These are phyloP conservation scores for Caenorhabditis latens DNA, from an alignment of 1,140 invertebrate species.

Conservation along the genomic window DNA sequence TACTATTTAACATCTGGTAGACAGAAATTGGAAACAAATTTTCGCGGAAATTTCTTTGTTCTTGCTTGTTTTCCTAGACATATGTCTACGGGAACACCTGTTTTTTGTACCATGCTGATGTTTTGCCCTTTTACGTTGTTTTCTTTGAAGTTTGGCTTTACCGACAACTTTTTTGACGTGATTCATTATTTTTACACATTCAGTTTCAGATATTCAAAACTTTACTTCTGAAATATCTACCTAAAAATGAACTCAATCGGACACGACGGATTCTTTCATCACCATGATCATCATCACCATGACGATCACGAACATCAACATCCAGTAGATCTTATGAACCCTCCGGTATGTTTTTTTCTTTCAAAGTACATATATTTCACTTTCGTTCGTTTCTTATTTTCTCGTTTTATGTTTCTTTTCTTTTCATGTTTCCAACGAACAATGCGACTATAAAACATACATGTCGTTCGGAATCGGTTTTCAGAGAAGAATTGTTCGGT, in stretches of 20 bases:
- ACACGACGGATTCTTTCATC: conserved; percentile 30
- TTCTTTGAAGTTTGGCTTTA: too few species aligned
- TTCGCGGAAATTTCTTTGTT: not conserved
- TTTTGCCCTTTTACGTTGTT: too few species aligned
- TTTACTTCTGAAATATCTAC: too few species aligned
- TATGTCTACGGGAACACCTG: not conserved
- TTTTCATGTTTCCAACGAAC: not conserved
- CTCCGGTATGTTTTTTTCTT: conserved; percentile 9
- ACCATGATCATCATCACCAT: conserved; percentile 33
- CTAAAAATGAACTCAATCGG: conserved; percentile 20
- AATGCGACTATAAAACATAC: conserved; percentile 47
- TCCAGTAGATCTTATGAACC: not conserved
- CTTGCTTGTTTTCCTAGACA: conserved; percentile 5
- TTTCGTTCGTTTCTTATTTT: not conserved
- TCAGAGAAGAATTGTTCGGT: not conserved
- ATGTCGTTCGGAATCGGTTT: not conserved
- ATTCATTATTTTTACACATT: too few species aligned
- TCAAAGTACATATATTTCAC: not conserved
- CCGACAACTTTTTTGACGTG: too few species aligned
- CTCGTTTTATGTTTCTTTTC: not conserved
- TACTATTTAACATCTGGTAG: not conserved
- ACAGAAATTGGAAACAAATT: not conserved
- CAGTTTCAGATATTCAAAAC: too few species aligned
- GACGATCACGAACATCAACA: conserved; percentile 1
- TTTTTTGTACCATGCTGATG: conserved; percentile 1